Percentiles rank a stretch among this genome's conserved stretches.
Conservation (phyloP, 64 coral and sea anemone species). For the Montipora capricornis region DNA sequence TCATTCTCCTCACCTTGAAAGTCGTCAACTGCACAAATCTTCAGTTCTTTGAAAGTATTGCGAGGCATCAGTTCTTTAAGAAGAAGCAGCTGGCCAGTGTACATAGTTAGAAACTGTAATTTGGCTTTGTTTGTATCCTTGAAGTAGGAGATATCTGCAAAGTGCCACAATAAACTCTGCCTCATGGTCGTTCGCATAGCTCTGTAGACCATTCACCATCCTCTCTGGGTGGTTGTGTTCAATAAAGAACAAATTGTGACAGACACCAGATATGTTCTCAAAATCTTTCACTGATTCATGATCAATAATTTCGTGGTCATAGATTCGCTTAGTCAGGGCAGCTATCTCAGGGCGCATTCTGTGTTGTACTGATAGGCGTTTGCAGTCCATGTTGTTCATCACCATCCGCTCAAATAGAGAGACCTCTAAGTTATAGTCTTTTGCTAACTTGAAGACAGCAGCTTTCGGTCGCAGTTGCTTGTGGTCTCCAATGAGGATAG, state of each 20-base stretch:
- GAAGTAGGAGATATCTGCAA: slow-evolving; percentile 75
- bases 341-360: slow-evolving; percentile 88
- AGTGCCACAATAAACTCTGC: slow-evolving; percentile 77
- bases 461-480: slow-evolving; percentile 90
- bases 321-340: slow-evolving; percentile 76
- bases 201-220: slow-evolving; percentile 51
- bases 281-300: slow-evolving; percentile 77
- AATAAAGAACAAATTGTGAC: slow-evolving; percentile 84
- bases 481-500: slow-evolving; percentile 90
- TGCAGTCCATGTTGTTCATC: slow-evolving; percentile 82
- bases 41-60: slow-evolving; percentile 60
- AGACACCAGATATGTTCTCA: slow-evolving; percentile 65
- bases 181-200: slow-evolving; percentile 87
- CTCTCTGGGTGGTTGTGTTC: slow-evolving; percentile 64
- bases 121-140: slow-evolving; percentile 69
- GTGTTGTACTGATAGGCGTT: slow-evolving; percentile 79
- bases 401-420: slow-evolving; percentile 94
- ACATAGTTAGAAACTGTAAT: slow-evolving; percentile 92
- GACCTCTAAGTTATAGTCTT: slow-evolving; percentile 81
- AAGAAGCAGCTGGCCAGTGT: slow-evolving; percentile 79
- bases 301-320: slow-evolving; percentile 78
- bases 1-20: slow-evolving; percentile 94
- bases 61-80: slow-evolving; percentile 80
- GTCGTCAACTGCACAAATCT: slow-evolving; percentile 77
- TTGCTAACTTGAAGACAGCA: slow-evolving; percentile 77